These are phyloP conservation scores for Alosa sapidissima DNA, from an alignment of 2,797 vertebrate genomes.

Conservation along the genomic window DNA sequence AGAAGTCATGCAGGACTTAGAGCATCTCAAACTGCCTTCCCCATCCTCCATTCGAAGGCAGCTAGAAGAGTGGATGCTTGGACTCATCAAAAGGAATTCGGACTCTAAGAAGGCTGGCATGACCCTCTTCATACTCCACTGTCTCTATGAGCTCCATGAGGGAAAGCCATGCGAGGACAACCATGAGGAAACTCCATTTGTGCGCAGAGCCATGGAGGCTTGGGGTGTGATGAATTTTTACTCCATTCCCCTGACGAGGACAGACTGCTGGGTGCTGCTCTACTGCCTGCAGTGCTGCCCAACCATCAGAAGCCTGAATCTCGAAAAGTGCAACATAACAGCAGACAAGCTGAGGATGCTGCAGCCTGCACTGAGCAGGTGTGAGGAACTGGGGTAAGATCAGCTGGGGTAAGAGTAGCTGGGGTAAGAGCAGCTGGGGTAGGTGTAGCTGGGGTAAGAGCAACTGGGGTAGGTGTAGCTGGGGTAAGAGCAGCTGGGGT, in stretches of 20 bases:
- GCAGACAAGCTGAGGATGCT: too few relatives aligned
- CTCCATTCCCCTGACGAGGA: not conserved
- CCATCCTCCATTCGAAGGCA: not conserved
- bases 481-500: too few relatives aligned
- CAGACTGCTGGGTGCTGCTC: not conserved
- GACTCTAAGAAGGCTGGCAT: not conserved
- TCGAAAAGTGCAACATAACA: too few relatives aligned
- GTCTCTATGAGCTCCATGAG: conserved; percentile 31
- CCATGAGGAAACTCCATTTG: not conserved
- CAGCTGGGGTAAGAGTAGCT: not conserved
- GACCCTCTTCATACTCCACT: not conserved
- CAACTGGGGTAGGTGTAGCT: too few relatives aligned
- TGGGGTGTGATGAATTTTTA: conserved; percentile 19
- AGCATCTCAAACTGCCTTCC: not conserved
- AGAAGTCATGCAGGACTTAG: not conserved
- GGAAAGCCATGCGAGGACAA: not conserved
- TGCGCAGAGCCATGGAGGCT: conserved; percentile 24
- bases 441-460: too few relatives aligned
- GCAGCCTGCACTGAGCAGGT: too few relatives aligned
- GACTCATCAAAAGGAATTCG: too few relatives aligned
- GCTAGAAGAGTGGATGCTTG: conserved; percentile 4
- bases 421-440: not conserved
- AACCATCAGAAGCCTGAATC: too few relatives aligned
- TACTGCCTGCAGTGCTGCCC: too few relatives aligned
- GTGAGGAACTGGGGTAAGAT: not conserved